These are phyloP conservation scores for Acipenser transmontanus DNA, from an alignment of 2,797 vertebrate genomes.

Conservation along the genomic window DNA sequence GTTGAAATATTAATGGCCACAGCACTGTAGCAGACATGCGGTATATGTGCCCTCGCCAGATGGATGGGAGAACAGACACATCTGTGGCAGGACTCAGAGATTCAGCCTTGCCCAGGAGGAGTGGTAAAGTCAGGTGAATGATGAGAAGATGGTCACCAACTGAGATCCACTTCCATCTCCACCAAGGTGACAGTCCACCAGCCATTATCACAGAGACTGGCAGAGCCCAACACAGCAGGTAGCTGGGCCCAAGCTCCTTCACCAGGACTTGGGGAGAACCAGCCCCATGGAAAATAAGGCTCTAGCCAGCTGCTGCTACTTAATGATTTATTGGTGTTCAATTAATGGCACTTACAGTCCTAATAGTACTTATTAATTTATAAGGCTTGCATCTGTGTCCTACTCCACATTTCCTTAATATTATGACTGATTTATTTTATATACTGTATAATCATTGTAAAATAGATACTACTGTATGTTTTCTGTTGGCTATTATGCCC, in stretches of 20 bases:
- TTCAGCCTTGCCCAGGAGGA: neutral
- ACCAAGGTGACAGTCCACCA: neutral
- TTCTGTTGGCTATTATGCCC: too few relatives aligned
- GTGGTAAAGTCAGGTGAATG: conserved; percentile 4
- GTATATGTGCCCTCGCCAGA: too few relatives aligned
- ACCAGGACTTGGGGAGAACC: neutral
- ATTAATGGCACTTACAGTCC: conserved; percentile 4
- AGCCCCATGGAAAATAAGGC: neutral
- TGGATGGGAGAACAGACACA: neutral
- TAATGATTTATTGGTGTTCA: conserved; percentile 12
- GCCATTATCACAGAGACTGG: neutral
- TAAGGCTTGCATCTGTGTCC: neutral
- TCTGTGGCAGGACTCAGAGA: too few relatives aligned
- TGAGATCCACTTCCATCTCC: conserved; percentile 6
- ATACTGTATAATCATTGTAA: too few relatives aligned
- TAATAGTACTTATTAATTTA: conserved; percentile 4
- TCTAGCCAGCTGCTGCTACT: conserved; percentile 8
- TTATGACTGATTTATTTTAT: too few relatives aligned
- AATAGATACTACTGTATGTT: too few relatives aligned
- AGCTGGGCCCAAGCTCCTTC: neutral
- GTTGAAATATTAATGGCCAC: too few relatives aligned
- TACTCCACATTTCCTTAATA: neutral
- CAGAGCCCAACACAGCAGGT: neutral
- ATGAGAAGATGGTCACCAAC: conserved; percentile 6
- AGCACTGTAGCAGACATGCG: too few relatives aligned